Evolutionary conservation across 2,113 vertebrate species (phyloP), one percentile per base, ranked within the genome.

Genomic region (Ardeotis arabs): DNA sequence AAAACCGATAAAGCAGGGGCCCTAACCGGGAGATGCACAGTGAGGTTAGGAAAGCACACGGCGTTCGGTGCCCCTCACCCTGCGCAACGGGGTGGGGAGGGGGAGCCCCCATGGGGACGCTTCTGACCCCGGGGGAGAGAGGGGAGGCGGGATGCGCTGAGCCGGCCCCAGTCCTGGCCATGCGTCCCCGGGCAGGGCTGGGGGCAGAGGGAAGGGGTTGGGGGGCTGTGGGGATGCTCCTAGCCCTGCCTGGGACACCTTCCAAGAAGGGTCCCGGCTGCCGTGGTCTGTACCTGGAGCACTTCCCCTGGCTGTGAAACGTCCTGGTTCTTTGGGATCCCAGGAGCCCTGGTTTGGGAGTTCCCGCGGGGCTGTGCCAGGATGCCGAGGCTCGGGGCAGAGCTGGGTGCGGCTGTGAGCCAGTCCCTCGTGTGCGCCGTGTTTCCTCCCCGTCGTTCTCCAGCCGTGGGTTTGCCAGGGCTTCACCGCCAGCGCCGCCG

Each of bases 1-100:
- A 96, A 96, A 97, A 95, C 97, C 92, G 97, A 97, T 98, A 90
- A 94, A 97, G 97, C 92, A 29, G 82, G 77, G 66, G 93, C 90
- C 96, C 95, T 49, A 55, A 91, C 92, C 95, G 85, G 2, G 9
- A 39, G 84, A 56, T 35, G 86, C 80, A 66, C 92, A 3, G 22
- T 0, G 17, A 91, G 96, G 96, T 82, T 81, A 80, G 84, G 17
- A 78, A 87, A 75, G 93, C 50, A 8, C 63, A 12, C 22, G 78
- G 90, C 72, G 81, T 73, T 69, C 75, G 9, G 86, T n/a, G 21
- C 81, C 37, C 16, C 76, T 45, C 24, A 87, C 31, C 47, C 82
- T 12, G 23, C 1, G 0, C 16, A 94, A 33, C 8, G 31, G 49
- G 87, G 31, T 21, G 16, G 60, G 19, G 59, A 23, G n/a, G 44